phyloP scores from a whole-genome alignment of 37 sponge, comb jelly and placozoan genomes.

The Geodia barretti region DNA sequence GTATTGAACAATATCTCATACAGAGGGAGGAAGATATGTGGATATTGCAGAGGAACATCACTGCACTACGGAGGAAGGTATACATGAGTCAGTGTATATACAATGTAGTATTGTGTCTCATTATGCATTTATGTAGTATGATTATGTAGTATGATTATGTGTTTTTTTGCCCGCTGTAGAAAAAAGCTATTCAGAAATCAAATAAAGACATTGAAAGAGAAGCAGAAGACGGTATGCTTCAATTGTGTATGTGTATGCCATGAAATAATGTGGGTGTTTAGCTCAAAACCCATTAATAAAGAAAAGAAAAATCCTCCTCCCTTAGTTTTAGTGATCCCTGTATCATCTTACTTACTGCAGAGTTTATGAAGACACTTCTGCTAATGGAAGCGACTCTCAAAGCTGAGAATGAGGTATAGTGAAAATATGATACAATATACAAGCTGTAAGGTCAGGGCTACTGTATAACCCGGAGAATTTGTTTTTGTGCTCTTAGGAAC shows the following conservation, averaged over 20 bases:
- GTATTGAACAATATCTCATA: not conserved
- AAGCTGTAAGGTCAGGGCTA: too few relatives aligned
- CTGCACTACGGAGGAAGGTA: constrained; percentile 75
- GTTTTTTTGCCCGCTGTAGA: not conserved
- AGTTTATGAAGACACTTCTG: constrained; percentile 63
- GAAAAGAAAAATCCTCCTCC: too few relatives aligned
- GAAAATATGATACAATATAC: too few relatives aligned
- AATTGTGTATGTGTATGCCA: not conserved
- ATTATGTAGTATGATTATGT: too few relatives aligned
- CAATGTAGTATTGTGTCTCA: not conserved
- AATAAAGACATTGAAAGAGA: not conserved
- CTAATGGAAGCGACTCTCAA: constrained; percentile 59
- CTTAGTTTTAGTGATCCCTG: too few relatives aligned
- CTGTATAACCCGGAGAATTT: too few relatives aligned
- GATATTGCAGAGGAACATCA: constrained; percentile 75
- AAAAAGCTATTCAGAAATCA: constrained; percentile 20
- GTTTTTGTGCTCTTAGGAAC: too few relatives aligned
- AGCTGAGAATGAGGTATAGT: constrained; percentile 64
- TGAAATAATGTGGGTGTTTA: too few relatives aligned
- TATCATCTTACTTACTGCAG: constrained; percentile 17
- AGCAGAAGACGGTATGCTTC: not conserved
- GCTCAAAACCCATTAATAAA: too few relatives aligned
- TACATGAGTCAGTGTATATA: not conserved
- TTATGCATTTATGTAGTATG: constrained; percentile 2
- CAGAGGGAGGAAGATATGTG: constrained; percentile 55